Base-by-base conservation (phyloP, 2,113 vertebrate genomes). In the Anolis carolinensis region DNA sequence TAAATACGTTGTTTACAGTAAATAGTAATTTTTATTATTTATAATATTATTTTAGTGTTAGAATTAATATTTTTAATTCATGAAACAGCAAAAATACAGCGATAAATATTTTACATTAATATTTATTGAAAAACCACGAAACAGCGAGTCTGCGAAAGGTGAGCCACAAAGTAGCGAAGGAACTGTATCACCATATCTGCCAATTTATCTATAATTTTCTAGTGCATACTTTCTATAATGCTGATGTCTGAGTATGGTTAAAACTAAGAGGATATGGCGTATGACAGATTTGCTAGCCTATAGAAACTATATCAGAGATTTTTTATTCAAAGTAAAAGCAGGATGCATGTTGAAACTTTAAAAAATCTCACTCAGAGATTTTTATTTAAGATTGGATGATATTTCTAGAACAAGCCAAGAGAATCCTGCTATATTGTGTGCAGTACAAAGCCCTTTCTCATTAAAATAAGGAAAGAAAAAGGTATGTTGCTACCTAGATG, bases 401-500 rank as follows among this genome's bases (percentile, higher is more conserved):
- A 65, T 44, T 75, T 25, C 39, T 21, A 75, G 14, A 14, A 30
- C 7, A 78, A 21, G 34, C 50, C 1, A 27, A 25, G 34, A 50
- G 10, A 10, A 68, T 52, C 30, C 32, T 52, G 27, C 10, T 48
- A n/a, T 21, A 39, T 20, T 79, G 21, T 39, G 52, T 44, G 25
- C 16, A 62, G 52, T 20, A 30, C 59, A 83, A 27, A 5, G 23
- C 32, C 10, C 11, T 16, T 80, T 63, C 74, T 20, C 75, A 81
- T 20, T 75, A 36, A 23, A 11, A 73, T 65, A 74, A 8, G 30
- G 23, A 44, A 44, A 83, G 52, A 65, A 62, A 27, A 59, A 67
- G 39, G 34, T 2, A 25, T 68, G 74, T 83, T 79, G 80, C 82
- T 74, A 68, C 83, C 20, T 91, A 80, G 89, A 85, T 92, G 5